phyloP scores from a whole-genome alignment of 2,888 invertebrate species.

The Oligia strigilis region DNA sequence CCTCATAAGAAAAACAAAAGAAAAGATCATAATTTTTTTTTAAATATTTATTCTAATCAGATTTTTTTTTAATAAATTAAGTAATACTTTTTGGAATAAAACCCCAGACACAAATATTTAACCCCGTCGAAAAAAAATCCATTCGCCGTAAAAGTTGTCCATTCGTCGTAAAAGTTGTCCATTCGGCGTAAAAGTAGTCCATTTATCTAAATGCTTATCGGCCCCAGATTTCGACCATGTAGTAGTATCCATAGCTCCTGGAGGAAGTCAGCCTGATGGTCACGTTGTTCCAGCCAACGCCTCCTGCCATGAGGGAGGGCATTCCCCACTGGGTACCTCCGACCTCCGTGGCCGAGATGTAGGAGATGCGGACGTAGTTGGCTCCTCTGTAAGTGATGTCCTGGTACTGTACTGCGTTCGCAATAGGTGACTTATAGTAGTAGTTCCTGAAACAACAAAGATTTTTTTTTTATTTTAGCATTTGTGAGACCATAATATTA shows the following conservation, averaged over 20 bases:
- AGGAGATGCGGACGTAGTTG: constrained; percentile 73
- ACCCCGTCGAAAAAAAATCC: neutral
- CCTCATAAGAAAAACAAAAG: neutral
- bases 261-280: constrained; percentile 78
- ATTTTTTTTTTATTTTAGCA: neutral
- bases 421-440: constrained; percentile 67
- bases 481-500: neutral
- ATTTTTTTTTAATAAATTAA: neutral
- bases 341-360: constrained; percentile 77
- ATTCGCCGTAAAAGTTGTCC: neutral
- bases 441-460: constrained; percentile 42
- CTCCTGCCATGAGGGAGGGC: constrained; percentile 73
- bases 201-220: constrained; percentile 61
- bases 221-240: constrained; percentile 80
- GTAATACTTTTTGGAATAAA: neutral
- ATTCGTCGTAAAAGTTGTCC: neutral
- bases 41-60: constrained; percentile 13
- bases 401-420: constrained; percentile 78
- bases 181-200: neutral
- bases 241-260: constrained; percentile 81
- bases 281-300: constrained; percentile 74
- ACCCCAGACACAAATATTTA: neutral
- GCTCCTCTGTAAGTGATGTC: constrained; percentile 80
- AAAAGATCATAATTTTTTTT: neutral
- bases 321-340: constrained; percentile 78